These are phyloP conservation scores for Vireo griseus DNA, from an alignment of 2,797 vertebrate species.

Conservation along the genomic window DNA sequence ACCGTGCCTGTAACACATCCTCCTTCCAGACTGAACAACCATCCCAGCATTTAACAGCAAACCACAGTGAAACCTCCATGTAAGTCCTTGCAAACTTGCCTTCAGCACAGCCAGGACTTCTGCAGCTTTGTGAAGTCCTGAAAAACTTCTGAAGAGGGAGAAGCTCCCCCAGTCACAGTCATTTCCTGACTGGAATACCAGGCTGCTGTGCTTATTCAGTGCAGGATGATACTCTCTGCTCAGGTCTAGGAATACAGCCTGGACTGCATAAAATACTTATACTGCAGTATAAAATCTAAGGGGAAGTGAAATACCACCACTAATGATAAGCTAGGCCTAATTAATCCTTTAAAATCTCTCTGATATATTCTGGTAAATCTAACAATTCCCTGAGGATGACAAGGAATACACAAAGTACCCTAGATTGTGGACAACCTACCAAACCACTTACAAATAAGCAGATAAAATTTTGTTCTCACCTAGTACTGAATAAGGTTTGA, in stretches of 20 bases:
- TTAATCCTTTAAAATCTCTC: neutral
- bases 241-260: neutral
- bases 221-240: neutral
- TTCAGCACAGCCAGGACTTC: neutral
- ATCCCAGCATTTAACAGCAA: neutral
- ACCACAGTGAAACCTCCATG: neutral
- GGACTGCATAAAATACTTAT: neutral
- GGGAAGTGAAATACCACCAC: neutral
- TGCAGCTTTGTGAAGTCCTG: neutral
- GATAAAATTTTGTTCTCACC: neutral
- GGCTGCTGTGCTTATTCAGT: neutral
- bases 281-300: neutral
- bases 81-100: neutral
- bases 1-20: accelerated
- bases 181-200: neutral
- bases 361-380: neutral
- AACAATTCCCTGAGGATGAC: neutral
- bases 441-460: neutral
- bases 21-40: neutral
- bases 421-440: neutral
- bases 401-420: neutral
- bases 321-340: neutral
- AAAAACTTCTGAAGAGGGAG: neutral
- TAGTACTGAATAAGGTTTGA: neutral
- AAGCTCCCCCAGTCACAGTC: neutral